These are phyloP conservation scores for Achatina immaculata DNA, from an alignment of 1,140 invertebrate genomes.

Conservation along the genomic window DNA sequence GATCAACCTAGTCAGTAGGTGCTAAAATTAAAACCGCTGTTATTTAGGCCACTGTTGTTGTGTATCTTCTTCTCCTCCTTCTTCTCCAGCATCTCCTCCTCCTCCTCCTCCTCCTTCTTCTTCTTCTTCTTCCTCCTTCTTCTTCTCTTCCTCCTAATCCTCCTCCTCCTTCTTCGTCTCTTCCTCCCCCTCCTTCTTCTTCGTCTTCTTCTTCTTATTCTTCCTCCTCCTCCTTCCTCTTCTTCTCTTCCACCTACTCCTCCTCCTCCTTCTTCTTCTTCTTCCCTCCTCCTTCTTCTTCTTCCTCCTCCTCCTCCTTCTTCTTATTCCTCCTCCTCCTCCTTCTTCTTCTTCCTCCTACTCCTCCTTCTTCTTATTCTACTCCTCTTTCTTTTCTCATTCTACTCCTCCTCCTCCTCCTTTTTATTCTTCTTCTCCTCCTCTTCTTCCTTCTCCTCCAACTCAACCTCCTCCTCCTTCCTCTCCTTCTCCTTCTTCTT, in stretches of 20 bases:
- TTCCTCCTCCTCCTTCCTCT: neutral
- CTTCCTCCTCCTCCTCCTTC: conserved; percentile 17
- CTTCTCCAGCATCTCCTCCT: neutral
- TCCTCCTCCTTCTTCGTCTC: conserved; percentile 16
- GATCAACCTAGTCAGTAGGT: no score
- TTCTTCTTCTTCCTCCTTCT: neutral
- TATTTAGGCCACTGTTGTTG: no score
- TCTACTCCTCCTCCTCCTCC: conserved; percentile 13
- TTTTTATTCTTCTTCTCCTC: conserved; percentile 6
- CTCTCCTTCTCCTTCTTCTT: neutral
- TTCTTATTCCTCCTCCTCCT: conserved; percentile 33
- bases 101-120: neutral
- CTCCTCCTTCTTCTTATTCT: neutral
- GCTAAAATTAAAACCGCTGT: no score
- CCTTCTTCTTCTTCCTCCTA: neutral
- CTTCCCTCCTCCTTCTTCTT: neutral
- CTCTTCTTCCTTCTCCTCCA: conserved; percentile 24
- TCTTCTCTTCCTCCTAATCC: neutral
- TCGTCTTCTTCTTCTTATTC: neutral
- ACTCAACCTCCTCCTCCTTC: neutral
- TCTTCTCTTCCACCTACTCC: no score
- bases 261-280: neutral
- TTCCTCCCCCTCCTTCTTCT: neutral
- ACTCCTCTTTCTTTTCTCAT: neutral
- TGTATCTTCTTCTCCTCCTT: neutral